phyloP scores from a whole-genome alignment of 2,113 vertebrate genomes.

The Elephas maximus region DNA sequence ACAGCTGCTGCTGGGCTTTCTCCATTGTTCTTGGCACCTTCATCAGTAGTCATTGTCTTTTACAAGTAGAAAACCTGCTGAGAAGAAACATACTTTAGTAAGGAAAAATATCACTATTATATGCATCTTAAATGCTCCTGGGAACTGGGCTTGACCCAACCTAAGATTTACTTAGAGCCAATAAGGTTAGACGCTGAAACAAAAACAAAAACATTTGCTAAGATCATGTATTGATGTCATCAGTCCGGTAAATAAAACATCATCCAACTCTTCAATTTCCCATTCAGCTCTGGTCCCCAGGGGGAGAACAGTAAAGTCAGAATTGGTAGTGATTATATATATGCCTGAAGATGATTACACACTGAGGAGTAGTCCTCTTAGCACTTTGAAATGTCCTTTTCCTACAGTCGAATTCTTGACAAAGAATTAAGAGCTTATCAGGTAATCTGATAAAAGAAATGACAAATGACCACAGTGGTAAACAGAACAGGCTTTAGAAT shows the following conservation, averaged over 20 bases:
- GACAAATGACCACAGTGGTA: neutral
- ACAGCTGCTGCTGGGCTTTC: constrained; percentile 88
- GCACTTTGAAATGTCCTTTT: neutral
- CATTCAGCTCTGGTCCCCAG: constrained; percentile 3
- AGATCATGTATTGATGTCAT: neutral
- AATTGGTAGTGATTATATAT: constrained; percentile 23
- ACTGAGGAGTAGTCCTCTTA: neutral
- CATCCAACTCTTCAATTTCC: constrained; percentile 50
- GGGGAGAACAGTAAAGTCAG: neutral
- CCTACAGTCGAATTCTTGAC: neutral
- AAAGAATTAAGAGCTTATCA: constrained; percentile 6
- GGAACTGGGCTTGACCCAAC: neutral
- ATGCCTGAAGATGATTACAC: neutral
- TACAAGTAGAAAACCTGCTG: constrained; percentile 65
- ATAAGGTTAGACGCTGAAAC: constrained; percentile 2
- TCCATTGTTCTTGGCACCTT: constrained; percentile 90
- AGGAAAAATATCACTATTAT: constrained; percentile 52
- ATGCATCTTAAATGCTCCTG: constrained; percentile 21
- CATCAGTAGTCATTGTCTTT: constrained; percentile 95
- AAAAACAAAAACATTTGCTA: constrained; percentile 38
- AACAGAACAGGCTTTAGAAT: neutral
- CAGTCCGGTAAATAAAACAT: constrained; percentile 23
- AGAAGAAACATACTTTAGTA: constrained; percentile 62
- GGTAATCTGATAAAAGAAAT: neutral
- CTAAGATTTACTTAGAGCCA: constrained; percentile 1